Percentiles rank a stretch among this genome's conserved stretches.
phyloP scores from a whole-genome alignment of 2,113 vertebrate species.

The Ammodytes marinus region DNA sequence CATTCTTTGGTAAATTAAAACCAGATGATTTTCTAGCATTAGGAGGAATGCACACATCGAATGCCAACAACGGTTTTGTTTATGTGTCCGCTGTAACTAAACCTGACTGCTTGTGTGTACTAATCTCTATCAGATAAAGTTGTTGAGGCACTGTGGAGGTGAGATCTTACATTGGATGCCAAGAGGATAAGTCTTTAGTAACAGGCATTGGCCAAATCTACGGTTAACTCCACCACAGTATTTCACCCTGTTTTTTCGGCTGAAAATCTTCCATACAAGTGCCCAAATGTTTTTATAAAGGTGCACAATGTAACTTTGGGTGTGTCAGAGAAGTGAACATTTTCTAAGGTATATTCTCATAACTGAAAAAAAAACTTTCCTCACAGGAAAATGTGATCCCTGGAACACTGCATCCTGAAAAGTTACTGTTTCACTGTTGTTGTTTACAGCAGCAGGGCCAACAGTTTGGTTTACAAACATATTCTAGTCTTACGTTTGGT shows the following conservation, averaged over 20 bases:
- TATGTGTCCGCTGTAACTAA: neutral
- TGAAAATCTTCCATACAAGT: slow-evolving; percentile 3
- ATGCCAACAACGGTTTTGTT: slow-evolving; percentile 11
- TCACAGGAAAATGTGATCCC: no score
- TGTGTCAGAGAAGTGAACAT: no score
- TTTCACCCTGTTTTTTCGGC: neutral
- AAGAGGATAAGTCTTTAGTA: slow-evolving; percentile 23
- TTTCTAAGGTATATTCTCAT: no score
- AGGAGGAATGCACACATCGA: slow-evolving; percentile 11
- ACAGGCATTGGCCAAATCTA: slow-evolving; percentile 6
- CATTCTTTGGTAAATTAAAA: slow-evolving; percentile 51
- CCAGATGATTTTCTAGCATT: slow-evolving; percentile 44
- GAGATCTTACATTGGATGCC: slow-evolving; percentile 33
- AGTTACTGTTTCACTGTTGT: no score
- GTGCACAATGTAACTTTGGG: no score
- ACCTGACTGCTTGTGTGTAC: slow-evolving; percentile 36
- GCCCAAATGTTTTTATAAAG: neutral
- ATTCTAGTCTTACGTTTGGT: no score
- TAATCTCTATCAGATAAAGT: slow-evolving; percentile 24
- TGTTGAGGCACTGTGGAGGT: slow-evolving; percentile 25
- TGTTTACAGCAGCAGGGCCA: no score
- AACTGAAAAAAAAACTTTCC: no score
- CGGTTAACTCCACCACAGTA: neutral
- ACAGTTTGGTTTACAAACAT: no score
- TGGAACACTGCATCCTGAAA: no score